phyloP scores from a whole-genome alignment of 1,140 invertebrate genomes.

The Drepana arcuata region DNA sequence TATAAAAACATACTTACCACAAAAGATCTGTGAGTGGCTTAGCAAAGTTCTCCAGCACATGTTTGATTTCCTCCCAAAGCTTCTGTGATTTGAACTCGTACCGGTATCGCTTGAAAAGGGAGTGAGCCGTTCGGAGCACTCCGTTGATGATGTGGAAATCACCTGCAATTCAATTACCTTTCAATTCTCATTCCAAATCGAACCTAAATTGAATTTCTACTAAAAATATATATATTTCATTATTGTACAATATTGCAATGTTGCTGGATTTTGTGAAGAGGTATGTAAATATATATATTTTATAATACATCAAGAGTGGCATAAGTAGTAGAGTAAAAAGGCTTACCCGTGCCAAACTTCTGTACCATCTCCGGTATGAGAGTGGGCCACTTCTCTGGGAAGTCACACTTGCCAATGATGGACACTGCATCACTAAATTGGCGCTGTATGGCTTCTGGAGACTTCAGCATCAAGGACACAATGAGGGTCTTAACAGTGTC shows the following conservation, averaged over 20 bases:
- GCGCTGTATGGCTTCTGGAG: constrained; percentile 91
- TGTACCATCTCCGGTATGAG: constrained; percentile 93
- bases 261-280: too few species aligned
- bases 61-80: constrained; percentile 97
- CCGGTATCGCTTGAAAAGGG: constrained; percentile 95
- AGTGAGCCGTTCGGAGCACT: constrained; percentile 94
- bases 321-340: too few species aligned
- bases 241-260: too few species aligned
- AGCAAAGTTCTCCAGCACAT: constrained; percentile 94
- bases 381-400: constrained; percentile 94
- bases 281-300: too few species aligned
- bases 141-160: constrained; percentile 98
- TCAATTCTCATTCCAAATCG: too few species aligned
- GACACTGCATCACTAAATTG: constrained; percentile 97
- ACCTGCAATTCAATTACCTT: too few species aligned
- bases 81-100: constrained; percentile 96
- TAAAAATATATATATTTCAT: too few species aligned
- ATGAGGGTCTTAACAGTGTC: constrained; percentile 88
- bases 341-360: constrained; percentile 83
- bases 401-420: constrained; percentile 95
- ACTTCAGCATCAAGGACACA: constrained; percentile 93
- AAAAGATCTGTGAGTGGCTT: constrained; percentile 94
- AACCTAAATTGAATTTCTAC: too few species aligned
- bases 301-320: too few species aligned
- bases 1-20: constrained; percentile 78